phyloP scores from a whole-genome alignment of 2,113 vertebrate genomes.

The Bubo scandiacus region DNA sequence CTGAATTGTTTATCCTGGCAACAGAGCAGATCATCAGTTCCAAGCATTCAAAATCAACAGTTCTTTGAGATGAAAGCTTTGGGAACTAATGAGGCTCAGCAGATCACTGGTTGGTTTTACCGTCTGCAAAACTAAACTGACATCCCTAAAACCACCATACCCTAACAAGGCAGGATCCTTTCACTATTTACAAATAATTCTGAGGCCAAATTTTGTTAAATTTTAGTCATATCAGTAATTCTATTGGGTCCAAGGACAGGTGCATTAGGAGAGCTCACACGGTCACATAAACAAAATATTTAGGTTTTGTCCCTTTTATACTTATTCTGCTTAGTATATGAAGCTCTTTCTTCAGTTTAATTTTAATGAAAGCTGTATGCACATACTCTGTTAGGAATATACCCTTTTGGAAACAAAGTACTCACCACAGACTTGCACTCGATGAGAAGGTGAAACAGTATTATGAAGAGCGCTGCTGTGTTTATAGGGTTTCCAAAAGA shows the following conservation, averaged over 20 bases:
- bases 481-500: slow-evolving; percentile 91
- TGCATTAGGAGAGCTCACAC: not conserved
- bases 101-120: not conserved
- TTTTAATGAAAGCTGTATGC: not conserved
- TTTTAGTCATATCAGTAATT: not conserved
- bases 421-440: slow-evolving; percentile 93
- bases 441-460: slow-evolving; percentile 89
- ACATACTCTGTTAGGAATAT: not conserved
- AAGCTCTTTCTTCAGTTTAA: not conserved
- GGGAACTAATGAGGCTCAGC: not conserved
- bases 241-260: not conserved
- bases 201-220: not conserved
- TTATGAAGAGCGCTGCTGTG: slow-evolving; percentile 85
- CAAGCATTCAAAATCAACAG: not conserved
- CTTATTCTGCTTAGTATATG: not conserved
- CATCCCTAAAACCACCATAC: not conserved
- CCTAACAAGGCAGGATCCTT: not conserved
- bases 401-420: not conserved
- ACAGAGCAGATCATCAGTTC: not conserved
- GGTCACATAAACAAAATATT: not conserved
- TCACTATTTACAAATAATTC: not conserved
- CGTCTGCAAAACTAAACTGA: not conserved
- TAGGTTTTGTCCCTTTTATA: not conserved
- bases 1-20: not conserved
- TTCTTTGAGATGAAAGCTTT: not conserved